phyloP scores from a whole-genome alignment of 2,888 invertebrate species.

The Adineta ricciae region DNA sequence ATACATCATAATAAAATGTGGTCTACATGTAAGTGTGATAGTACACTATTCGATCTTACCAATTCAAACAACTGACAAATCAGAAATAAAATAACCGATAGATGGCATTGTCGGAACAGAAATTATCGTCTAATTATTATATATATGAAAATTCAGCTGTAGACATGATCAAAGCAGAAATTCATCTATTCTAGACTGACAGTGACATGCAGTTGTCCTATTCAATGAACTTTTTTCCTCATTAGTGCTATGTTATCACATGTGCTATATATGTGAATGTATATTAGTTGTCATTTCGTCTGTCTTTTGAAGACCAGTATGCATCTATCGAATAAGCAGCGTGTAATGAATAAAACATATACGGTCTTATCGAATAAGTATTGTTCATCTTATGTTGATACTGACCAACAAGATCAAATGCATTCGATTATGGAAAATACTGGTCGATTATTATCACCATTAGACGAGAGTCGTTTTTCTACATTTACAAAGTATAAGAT shows the following conservation, averaged over 20 bases:
- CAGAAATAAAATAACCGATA: neutral
- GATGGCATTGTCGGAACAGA: neutral
- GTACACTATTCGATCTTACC: neutral
- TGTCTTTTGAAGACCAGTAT: neutral
- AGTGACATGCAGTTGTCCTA: neutral
- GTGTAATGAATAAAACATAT: conserved; percentile 7
- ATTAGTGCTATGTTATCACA: neutral
- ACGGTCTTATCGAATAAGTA: neutral
- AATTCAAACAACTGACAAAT: neutral
- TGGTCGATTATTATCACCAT: neutral
- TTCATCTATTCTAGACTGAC: too few relatives aligned
- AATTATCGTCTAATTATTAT: neutral
- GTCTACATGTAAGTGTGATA: too few relatives aligned
- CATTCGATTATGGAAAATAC: neutral
- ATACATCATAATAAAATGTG: neutral
- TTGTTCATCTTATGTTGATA: neutral
- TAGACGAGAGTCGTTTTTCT: neutral
- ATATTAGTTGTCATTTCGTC: neutral
- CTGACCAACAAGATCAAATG: neutral
- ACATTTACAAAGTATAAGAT: conserved; percentile 19
- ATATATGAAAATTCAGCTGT: too few relatives aligned
- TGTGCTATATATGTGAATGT: neutral
- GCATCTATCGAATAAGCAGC: neutral
- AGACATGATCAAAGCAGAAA: too few relatives aligned
- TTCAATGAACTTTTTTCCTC: neutral